Conservation (phyloP, 35 echinoderm and acorn worm genomes). For the Eucidaris tribuloides region DNA sequence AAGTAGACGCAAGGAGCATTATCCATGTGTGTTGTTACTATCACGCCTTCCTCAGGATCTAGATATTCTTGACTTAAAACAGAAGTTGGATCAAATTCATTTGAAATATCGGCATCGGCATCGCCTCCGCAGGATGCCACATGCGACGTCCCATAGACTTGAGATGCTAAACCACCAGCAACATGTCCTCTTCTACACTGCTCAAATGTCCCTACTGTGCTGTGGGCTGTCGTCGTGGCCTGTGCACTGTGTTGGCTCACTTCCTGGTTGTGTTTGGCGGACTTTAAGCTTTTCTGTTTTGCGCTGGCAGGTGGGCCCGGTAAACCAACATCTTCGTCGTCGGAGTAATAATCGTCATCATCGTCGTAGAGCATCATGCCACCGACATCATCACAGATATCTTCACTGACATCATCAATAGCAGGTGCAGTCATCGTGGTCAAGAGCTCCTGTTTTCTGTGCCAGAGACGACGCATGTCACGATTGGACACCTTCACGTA, state of each 20-base stretch:
- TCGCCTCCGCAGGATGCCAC: neutral
- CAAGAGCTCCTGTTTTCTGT: neutral
- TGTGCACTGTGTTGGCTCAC: too few relatives aligned
- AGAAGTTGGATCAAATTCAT: neutral
- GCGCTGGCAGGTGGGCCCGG: too few relatives aligned
- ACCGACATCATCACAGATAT: too few relatives aligned
- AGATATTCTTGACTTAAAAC: neutral
- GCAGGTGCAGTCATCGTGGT: neutral
- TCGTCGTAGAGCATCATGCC: too few relatives aligned
- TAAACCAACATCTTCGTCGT: too few relatives aligned
- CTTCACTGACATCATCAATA: too few relatives aligned
- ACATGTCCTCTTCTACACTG: neutral
- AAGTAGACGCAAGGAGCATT: neutral
- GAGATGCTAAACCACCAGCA: too few relatives aligned
- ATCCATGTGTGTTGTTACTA: neutral
- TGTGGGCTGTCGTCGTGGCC: too few relatives aligned
- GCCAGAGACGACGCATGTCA: slow-evolving; percentile 22
- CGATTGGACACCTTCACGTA: slow-evolving; percentile 1
- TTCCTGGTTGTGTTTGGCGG: too few relatives aligned
- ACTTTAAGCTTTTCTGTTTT: too few relatives aligned
- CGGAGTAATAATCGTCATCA: too few relatives aligned
- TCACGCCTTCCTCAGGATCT: neutral
- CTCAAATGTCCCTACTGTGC: too few relatives aligned
- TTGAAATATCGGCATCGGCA: neutral
- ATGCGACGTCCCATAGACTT: neutral